Conservation (phyloP, 2,888 invertebrate species). For the Andrena marginata region DNA sequence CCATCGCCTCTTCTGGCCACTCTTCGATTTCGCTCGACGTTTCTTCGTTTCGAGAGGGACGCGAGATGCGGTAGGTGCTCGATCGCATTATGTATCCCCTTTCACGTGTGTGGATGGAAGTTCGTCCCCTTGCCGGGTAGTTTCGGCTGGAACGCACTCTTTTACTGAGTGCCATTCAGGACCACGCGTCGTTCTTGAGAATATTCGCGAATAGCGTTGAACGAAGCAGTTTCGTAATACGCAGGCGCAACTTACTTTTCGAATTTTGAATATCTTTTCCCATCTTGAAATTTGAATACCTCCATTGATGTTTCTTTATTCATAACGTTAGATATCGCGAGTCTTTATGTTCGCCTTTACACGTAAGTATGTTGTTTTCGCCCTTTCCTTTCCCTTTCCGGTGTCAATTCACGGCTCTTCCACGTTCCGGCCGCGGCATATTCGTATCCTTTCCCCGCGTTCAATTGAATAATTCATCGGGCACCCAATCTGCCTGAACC, state of each 20-base stretch:
- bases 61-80: neutral
- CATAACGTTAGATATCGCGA: too few relatives aligned
- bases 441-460: conserved; percentile 15
- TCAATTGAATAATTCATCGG: conserved; percentile 53
- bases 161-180: neutral
- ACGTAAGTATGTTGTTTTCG: neutral
- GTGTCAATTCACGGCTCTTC: neutral
- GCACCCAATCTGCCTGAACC: conserved; percentile 23
- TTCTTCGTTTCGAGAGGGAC: neutral
- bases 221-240: too few relatives aligned
- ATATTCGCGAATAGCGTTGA: too few relatives aligned
- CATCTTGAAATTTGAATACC: too few relatives aligned
- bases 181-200: too few relatives aligned
- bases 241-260: too few relatives aligned
- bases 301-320: neutral
- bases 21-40: neutral
- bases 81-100: neutral
- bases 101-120: neutral
- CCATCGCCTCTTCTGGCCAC: neutral
- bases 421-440: neutral
- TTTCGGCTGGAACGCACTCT: neutral
- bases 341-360: neutral
- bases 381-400: neutral
- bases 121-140: neutral
- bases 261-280: too few relatives aligned